Evolutionary conservation across 2,797 vertebrate genomes (phyloP).

Genomic region (Clarias platycephalus): DNA sequence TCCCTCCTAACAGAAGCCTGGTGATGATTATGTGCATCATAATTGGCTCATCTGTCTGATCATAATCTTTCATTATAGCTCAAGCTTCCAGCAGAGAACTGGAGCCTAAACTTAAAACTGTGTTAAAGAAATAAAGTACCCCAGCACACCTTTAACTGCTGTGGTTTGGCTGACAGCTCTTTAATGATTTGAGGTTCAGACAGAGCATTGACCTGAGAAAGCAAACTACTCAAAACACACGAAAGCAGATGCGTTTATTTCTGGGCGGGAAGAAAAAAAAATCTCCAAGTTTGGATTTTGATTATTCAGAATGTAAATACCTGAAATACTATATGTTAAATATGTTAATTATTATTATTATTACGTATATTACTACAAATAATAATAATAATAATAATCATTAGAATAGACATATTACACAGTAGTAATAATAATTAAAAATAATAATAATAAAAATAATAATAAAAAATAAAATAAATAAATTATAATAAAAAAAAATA

Average conservation of each 20-base stretch:
- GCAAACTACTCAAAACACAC: background rate
- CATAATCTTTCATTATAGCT: conserved; percentile 48
- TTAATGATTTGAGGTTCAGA: background rate
- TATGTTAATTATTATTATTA: background rate
- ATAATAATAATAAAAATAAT: too few relatives aligned
- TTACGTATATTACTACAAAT: background rate
- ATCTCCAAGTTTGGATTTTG: background rate
- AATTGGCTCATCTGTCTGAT: conserved; percentile 49
- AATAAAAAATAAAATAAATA: too few relatives aligned
- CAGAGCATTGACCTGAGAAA: background rate
- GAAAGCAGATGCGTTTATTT: too few relatives aligned
- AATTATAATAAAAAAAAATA: too few relatives aligned
- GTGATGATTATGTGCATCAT: conserved; percentile 40
- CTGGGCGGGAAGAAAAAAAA: background rate
- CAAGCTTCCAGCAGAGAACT: conserved; percentile 30
- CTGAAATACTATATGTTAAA: background rate
- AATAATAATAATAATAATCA: too few relatives aligned
- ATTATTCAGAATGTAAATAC: background rate
- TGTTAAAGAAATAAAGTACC: background rate
- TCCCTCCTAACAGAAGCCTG: conserved; percentile 46
- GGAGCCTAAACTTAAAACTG: conserved; percentile 20
- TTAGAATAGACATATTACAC: too few relatives aligned
- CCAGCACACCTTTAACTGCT: background rate
- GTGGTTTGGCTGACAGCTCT: background rate
- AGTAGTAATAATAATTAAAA: too few relatives aligned